Evolutionary conservation across 2,888 invertebrate genomes (phyloP).

Genomic region (Erpobdella octoculata): DNA sequence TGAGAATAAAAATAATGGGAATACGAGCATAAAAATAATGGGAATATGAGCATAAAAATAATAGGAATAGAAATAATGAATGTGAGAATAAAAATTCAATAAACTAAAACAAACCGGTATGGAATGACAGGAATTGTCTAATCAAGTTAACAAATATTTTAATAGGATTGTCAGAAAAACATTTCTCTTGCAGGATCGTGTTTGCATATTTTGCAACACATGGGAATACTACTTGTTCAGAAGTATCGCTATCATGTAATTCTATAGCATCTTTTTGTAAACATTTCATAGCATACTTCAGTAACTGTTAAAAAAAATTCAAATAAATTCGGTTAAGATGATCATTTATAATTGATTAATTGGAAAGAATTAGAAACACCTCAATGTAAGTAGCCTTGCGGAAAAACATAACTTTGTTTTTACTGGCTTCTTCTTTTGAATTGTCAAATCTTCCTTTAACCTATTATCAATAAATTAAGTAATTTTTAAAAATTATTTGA

Average conservation of each 20-base stretch:
- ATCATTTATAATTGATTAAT: constrained; percentile 55
- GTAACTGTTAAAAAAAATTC: neutral
- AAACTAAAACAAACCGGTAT: neutral
- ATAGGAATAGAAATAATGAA: no score
- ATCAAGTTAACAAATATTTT: neutral
- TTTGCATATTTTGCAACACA: neutral
- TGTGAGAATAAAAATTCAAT: neutral
- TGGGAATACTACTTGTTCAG: neutral
- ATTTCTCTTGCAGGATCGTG: no score
- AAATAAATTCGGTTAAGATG: neutral
- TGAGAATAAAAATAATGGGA: no score
- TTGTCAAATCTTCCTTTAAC: no score
- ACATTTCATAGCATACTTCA: constrained; percentile 1
- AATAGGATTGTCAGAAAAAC: neutral
- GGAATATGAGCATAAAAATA: no score
- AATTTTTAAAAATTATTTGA: no score
- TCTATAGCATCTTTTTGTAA: neutral
- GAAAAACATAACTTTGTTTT: neutral
- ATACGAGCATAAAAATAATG: no score
- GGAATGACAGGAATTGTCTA: neutral
- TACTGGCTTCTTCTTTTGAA: constrained; percentile 1
- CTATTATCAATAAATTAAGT: no score
- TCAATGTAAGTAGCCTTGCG: constrained; percentile 11
- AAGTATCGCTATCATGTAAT: neutral
- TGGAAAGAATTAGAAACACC: constrained; percentile 56